These are phyloP conservation scores for Corythornis cristatus DNA, from an alignment of 2,113 vertebrate genomes.

Conservation along the genomic window DNA sequence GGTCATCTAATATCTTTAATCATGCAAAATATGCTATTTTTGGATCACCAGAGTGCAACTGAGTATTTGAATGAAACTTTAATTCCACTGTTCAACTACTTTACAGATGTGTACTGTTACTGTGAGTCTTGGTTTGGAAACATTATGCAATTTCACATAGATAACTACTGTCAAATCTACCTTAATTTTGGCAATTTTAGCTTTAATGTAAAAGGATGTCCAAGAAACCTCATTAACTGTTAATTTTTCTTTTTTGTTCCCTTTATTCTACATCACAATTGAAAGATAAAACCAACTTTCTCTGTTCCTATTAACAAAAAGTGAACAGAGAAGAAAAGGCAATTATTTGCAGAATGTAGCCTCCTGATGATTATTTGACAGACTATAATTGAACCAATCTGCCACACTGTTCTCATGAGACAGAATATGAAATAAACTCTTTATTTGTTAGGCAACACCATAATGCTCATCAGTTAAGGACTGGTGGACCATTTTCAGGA, in stretches of 20 bases:
- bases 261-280: slow-evolving; percentile 21
- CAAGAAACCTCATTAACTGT: slow-evolving; percentile 49
- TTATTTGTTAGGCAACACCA: slow-evolving; percentile 48
- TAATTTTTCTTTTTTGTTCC: background rate
- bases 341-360: slow-evolving; percentile 83
- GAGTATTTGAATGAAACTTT: background rate
- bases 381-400: slow-evolving; percentile 88
- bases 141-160: background rate
- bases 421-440: slow-evolving; percentile 55
- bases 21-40: background rate
- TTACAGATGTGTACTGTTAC: background rate
- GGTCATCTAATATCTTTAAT: background rate
- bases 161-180: background rate
- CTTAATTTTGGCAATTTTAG: slow-evolving; percentile 46
- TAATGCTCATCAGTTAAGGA: slow-evolving; percentile 50
- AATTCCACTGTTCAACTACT: background rate
- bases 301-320: slow-evolving; percentile 72
- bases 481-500: background rate
- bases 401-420: slow-evolving; percentile 72
- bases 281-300: slow-evolving; percentile 35
- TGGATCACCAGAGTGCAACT: background rate
- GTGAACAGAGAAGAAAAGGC: slow-evolving; percentile 67
- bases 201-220: slow-evolving; percentile 47
- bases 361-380: slow-evolving; percentile 82
- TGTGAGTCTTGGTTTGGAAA: background rate